These are phyloP conservation scores for Amniataba percoides DNA, from an alignment of 2,797 vertebrate species.

Conservation along the genomic window DNA sequence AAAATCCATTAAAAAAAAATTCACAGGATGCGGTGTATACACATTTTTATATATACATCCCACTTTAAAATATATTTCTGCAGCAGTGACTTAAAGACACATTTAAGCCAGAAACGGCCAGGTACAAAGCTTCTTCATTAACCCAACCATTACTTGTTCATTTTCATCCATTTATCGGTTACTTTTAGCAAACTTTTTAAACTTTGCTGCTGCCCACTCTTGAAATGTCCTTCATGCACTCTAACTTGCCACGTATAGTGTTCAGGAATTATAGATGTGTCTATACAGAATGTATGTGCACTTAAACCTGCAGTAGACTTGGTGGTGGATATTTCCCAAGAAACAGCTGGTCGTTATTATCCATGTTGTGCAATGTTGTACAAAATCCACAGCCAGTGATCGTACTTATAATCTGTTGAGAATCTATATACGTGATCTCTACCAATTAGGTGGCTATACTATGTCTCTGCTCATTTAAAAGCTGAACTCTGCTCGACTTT, in stretches of 20 bases:
- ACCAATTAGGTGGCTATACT: conserved; percentile 8
- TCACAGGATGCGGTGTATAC: neutral
- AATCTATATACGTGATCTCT: neutral
- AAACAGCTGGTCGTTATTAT: neutral
- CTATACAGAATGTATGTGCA: neutral
- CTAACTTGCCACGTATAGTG: neutral
- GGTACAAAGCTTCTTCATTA: neutral
- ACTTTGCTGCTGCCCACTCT: neutral
- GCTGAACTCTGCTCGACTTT: conserved; percentile 31
- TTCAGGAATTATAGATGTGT: neutral
- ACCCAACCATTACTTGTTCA: neutral
- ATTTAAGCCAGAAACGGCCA: neutral
- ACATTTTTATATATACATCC: neutral
- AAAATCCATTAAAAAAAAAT: neutral
- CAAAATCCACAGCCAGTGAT: neutral
- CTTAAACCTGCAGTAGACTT: neutral
- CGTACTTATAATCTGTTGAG: neutral
- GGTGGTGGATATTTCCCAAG: neutral
- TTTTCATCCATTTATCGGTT: neutral
- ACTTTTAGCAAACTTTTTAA: neutral
- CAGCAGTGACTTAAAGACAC: neutral
- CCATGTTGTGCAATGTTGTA: neutral
- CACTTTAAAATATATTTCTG: neutral
- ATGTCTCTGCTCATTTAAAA: conserved; percentile 29
- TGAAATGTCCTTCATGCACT: neutral